phyloP scores from a whole-genome alignment of 2,797 vertebrate genomes.

The Poliocrania exsul region DNA sequence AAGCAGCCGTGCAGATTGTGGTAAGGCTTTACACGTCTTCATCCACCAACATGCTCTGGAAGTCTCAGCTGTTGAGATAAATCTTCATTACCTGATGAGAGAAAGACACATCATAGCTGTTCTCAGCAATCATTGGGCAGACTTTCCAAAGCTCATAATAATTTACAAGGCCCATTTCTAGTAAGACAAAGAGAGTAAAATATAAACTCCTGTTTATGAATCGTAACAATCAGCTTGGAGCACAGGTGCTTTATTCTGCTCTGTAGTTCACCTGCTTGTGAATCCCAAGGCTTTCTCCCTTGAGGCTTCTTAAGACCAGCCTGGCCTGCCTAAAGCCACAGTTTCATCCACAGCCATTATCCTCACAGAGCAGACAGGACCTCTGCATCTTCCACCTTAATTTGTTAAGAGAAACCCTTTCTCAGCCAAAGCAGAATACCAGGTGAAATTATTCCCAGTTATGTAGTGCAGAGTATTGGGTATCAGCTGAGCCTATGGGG shows the following conservation, averaged over 20 bases:
- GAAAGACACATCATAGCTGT: background rate
- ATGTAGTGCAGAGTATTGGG: background rate
- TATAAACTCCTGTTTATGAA: background rate
- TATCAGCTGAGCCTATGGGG: background rate
- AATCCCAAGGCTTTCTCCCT: background rate
- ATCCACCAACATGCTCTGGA: background rate
- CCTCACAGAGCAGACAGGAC: background rate
- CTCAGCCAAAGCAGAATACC: background rate
- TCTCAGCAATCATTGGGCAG: background rate
- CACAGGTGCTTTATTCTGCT: background rate
- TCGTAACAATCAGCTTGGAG: background rate
- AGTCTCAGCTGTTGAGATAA: background rate
- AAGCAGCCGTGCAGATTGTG: accelerated
- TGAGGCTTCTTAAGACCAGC: background rate
- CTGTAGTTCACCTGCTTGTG: background rate
- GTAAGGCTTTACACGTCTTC: background rate
- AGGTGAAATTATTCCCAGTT: background rate
- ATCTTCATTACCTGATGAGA: background rate
- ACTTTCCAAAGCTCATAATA: background rate
- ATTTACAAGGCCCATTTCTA: background rate
- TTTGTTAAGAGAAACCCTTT: background rate
- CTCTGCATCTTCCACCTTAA: background rate
- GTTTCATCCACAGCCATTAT: background rate
- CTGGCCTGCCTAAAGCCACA: background rate
- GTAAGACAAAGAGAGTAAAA: background rate